Base-by-base conservation (phyloP, 2,113 vertebrate species). In the Scophthalmus maximus region DNA sequence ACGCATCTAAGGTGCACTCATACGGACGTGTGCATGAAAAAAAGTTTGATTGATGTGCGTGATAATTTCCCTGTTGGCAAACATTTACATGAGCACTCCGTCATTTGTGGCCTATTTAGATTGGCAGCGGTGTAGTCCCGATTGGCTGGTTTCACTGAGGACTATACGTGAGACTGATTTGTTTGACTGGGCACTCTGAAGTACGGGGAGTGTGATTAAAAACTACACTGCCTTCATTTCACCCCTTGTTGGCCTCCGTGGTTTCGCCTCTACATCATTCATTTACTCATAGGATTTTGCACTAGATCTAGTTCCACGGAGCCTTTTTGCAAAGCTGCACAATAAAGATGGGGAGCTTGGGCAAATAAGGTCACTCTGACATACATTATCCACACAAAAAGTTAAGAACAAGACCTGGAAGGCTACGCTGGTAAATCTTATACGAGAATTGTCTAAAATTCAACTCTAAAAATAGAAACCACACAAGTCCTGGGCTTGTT, bases 71-170 rank as follows among this genome's bases (percentile, higher is more conserved):
- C 59, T 40, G 77, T 79, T 89, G 90, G 87, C 87, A 85, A 80
- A 82, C 78, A 76, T 88, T 84, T 84, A 56, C 72, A 71, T 60
- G 53, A 5, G 3, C 62, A 68, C 85, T 74, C 71, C 55, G 64
- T 91, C 81, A 87, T 89, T 86, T 90, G 82, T 63, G 65, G 78
- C 75, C 75, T 85, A 78, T 90, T 92, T 89, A 73, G 76, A 87
- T 90, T 91, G 88, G 89, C 90, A 79, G 78, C 84, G 69, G 22
- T 46, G 61, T 5, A 1, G 46, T 58, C 69, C 77, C 80, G 87
- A 89, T 90, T 91, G 86, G 83, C 81, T 88, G 84, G 82, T 78
- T 84, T 86, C 65, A 70, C 74, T 59, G 76, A 80, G 61, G 68
- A 59, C 77, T 81, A 56, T 30, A 20, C 78, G 68, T 76, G 75